Evolutionary conservation across 2,113 vertebrate genomes (phyloP), one percentile per base, ranked within the genome.

Genomic region (Pachycephala philippinensis): DNA sequence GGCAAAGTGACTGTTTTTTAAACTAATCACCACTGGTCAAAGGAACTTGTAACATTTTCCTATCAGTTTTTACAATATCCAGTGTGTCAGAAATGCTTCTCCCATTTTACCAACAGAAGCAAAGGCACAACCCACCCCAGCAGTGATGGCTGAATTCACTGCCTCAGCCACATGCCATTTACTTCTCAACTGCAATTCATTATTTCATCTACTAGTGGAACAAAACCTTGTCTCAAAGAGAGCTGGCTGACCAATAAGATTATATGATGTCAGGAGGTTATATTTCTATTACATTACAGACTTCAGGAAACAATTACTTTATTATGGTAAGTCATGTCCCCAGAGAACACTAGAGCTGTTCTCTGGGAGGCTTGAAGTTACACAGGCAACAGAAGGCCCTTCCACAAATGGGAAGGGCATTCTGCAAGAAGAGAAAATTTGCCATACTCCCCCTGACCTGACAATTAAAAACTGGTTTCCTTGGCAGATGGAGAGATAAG

Each of bases 381-480:
- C 15, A 35, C 16, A 57, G 47, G 35, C 15, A 84, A 4, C 14
- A 68, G 28, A 84, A 39, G 8, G 37, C 37, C 37, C 37, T 39
- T 39, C 37, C 26, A 31, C 23, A 49, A 10, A 7, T 20, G 16
- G 33, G 37, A 93, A 77, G 15, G 50, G 16, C 26, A 35, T 75
- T 42, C n/a, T 21, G 13, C 13, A 56, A 44, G 54, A 47, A 69
- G 20, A 60, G 12, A 72, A 60, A 30, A 26, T 5, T 42, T 56
- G 16, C 15, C 13, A 47, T 23, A 7, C 7, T 14, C 6, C 9
- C 3, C 11, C 5, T 1, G 23, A 5, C 1, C 28, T 13, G 35
- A 21, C 6, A 77, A 28, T 37, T 9, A 33, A 35, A 85, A 70
- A 2, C 4, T 60, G 22, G 6, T n/a, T 61, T 80, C 23, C 17